These are phyloP conservation scores for Lepidiolamprologus cunningtoni DNA, from an alignment of 2,113 vertebrate genomes.

Conservation along the genomic window DNA sequence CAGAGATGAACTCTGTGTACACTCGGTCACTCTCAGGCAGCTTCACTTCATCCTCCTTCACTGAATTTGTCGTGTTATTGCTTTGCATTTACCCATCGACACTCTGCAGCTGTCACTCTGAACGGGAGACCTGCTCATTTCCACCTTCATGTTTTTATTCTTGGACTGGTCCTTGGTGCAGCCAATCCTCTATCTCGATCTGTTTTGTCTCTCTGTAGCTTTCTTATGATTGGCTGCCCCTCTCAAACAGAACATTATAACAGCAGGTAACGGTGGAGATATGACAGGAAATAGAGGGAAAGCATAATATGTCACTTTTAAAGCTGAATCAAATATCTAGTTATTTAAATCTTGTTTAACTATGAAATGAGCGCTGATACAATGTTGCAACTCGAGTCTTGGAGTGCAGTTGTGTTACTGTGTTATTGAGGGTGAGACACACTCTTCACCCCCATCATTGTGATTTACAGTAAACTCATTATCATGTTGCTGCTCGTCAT, in stretches of 20 bases:
- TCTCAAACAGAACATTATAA: not conserved
- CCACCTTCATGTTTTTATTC: accelerated
- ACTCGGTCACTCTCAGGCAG: not conserved
- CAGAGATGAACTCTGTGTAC: not conserved
- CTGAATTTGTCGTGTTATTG: not conserved
- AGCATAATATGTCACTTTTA: not conserved
- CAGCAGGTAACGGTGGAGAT: not conserved
- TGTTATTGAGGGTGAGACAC: not conserved
- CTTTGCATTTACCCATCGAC: not conserved
- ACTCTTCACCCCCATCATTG: not conserved
- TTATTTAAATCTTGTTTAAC: not conserved
- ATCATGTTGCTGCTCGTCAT: not conserved
- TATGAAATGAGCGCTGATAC: not conserved
- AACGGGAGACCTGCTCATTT: not conserved
- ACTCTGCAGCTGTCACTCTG: not conserved
- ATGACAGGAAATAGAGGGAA: accelerated
- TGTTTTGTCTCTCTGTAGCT: not conserved
- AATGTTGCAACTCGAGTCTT: accelerated
- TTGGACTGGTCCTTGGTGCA: not conserved
- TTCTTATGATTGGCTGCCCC: not conserved
- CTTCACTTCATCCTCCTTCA: not conserved
- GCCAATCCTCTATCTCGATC: not conserved
- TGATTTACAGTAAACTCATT: not conserved
- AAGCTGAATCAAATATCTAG: not conserved
- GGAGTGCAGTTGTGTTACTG: not conserved